Base-by-base conservation (phyloP, 2,888 invertebrate genomes). In the Andrena hattorfiana region DNA sequence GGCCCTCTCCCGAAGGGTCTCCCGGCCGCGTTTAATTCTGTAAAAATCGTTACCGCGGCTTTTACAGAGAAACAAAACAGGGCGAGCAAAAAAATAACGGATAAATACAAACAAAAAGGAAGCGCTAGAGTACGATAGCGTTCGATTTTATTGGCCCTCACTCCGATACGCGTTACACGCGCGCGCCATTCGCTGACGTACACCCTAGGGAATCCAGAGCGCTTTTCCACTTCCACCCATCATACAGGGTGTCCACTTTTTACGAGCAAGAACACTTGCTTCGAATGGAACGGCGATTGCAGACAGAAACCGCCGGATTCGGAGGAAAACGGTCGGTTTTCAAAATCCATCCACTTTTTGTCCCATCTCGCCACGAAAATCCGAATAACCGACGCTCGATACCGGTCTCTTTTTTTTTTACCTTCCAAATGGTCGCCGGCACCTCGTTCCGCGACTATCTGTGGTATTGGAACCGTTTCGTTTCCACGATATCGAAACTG, bases 131-230 rank as follows among this genome's bases (percentile, higher is more conserved):
- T 85, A 86, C 86, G 88, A 87, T 85, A 75, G 86, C 88, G 87
- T 88, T 89, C 90, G 89, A 90, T 90, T 90, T 90, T 89, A 90
- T 90, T 90, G 90, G 89, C 82, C 78, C 85, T 84, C 85, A 80
- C 83, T 26, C 77, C 54, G 77, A 77, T 82, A 76, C 82, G 68
- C 82, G 76, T 71, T 69, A 71, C 73, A 68, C 70, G 73, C 60
- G 76, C 60, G 49, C 66, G 48, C 48, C 73, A n/a, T 76, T 66
- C 28, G 49, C 77, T 49, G 60, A 32, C 60, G 20, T 26, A 16
- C 59, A 66, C 69, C 59, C 60, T 62, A 8, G 82, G 73, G 77
- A 70, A 63, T 60, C 64, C 64, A 30, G 63, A 62, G 64, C 63
- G 56, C 62, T 74, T 51, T 54, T 28, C 28, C 69, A 69, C 23